Evolutionary conservation across 2,888 invertebrate species (phyloP), one percentile per base, ranked within the genome.

Genomic region (Margaritifera margaritifera): DNA sequence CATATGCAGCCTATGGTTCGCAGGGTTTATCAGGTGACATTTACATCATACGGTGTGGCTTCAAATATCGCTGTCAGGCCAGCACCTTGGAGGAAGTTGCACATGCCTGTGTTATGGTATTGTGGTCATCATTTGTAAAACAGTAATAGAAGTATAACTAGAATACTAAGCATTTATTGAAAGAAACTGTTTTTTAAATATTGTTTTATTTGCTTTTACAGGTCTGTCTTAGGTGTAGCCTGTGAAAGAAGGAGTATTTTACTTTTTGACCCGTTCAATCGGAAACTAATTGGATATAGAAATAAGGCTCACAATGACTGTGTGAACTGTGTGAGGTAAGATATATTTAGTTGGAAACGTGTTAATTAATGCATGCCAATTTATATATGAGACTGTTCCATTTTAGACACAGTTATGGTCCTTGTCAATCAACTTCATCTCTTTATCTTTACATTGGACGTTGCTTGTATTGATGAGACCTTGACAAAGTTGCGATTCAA

Each of bases 311-410:
- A 98, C 88, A 91, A 92, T 18, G 95, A 95, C 88, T 96, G 96
- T 91, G 96, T 98, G 8, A 97, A 97, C 89, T 96, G 96, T 92
- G 94, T 97, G 57, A 95, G 95, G 96, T 96, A 91, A 91, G 73
- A 68, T n/a, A 31, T 15, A 24, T 25, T 6, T 0, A 51, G 15
- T 42, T 8, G 11, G 42, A 15, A 42, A 42, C 15, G 11, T 42
- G 11, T 42, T 42, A 42, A 42, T 42, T 42, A 42, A 42, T 42
- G 42, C 42, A 42, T 42, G 42, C 42, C 42, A 42, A 59, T 53
- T 56, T 19, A 25, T 58, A 24, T 24, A 25, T 52, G 22, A n/a
- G 25, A 52, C 20, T 42, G 31, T 51, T 57, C 56, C 68, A 79
- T 70, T 42, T 42, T 42, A 3, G 42, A 42, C 42, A 42, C 11